phyloP scores from a whole-genome alignment of 2,888 invertebrate species.

The Dinocampus coccinellae region DNA sequence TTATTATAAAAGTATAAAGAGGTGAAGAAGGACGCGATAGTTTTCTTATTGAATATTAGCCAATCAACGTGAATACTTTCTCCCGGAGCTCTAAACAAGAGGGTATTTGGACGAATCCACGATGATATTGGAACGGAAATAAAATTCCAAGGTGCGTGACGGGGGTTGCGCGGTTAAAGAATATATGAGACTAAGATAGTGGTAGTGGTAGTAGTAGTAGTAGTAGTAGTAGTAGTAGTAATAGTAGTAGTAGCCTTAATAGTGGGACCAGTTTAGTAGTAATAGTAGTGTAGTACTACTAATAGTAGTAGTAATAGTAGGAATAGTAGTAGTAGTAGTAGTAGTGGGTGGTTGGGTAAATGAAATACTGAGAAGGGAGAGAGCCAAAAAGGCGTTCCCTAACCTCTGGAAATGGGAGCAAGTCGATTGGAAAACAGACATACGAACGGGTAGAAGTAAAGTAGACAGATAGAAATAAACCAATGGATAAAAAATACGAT shows the following conservation, averaged over 20 bases:
- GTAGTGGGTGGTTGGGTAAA: not conserved
- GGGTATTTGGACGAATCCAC: slow-evolving; percentile 9
- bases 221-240: too few relatives aligned
- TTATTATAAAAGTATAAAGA: not conserved
- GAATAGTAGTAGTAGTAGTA: too few relatives aligned
- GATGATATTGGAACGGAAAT: slow-evolving; percentile 22
- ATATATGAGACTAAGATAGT: slow-evolving; percentile 34
- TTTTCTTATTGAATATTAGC: not conserved
- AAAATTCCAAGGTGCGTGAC: slow-evolving; percentile 35
- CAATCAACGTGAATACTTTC: slow-evolving; percentile 26
- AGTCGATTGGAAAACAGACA: slow-evolving; percentile 29
- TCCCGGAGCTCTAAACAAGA: not conserved
- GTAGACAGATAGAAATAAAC: slow-evolving; percentile 17
- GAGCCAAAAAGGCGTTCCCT: slow-evolving; percentile 39
- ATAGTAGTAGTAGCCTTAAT: too few relatives aligned
- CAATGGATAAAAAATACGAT: not conserved
- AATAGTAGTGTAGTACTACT: too few relatives aligned
- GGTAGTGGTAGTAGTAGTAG: too few relatives aligned
- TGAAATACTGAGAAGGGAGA: slow-evolving; percentile 17
- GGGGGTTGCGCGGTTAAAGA: slow-evolving; percentile 33
- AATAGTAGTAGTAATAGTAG: too few relatives aligned
- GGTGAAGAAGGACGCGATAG: not conserved
- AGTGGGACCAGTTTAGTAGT: too few relatives aligned
- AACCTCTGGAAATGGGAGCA: slow-evolving; percentile 38
- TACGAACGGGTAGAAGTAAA: not conserved